A percentile compares a stretch with the other conserved stretches of the same genome.
phyloP scores from a whole-genome alignment of 2,797 vertebrate genomes.

The Chelon labrosus region DNA sequence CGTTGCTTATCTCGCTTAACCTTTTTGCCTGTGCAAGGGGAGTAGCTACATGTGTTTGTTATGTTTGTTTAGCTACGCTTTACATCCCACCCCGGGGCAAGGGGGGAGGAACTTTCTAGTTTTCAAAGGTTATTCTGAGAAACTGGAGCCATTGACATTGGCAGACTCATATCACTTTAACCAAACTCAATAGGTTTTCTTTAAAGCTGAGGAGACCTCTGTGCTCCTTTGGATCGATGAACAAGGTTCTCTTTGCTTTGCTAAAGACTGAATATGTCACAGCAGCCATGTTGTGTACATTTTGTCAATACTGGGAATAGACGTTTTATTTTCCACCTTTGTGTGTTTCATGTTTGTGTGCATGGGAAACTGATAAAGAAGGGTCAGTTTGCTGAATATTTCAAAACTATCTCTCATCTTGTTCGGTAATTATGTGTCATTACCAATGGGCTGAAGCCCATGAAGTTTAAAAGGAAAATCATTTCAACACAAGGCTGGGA shows the following conservation, averaged over 20 bases:
- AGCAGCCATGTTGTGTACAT: not conserved
- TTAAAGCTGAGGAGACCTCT: conserved; percentile 43
- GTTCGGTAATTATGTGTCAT: conserved; percentile 1
- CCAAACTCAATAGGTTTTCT: conserved; percentile 60
- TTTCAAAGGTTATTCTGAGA: conserved; percentile 59
- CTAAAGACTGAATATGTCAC: conserved; percentile 27
- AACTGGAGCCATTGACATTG: conserved; percentile 37
- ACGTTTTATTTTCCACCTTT: no score
- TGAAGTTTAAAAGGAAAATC: conserved; percentile 3
- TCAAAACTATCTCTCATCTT: conserved; percentile 7
- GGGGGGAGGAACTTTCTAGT: conserved; percentile 15
- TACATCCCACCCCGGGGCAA: conserved; percentile 26
- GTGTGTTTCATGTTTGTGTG: not conserved
- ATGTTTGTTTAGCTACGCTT: conserved; percentile 16
- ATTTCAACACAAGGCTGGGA: not conserved
- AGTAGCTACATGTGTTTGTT: conserved; percentile 33
- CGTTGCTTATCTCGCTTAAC: conserved; percentile 40
- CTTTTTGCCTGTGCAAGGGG: conserved; percentile 31
- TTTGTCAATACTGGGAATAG: not conserved
- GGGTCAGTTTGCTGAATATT: not conserved
- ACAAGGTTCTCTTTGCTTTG: conserved; percentile 26
- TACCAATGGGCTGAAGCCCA: not conserved
- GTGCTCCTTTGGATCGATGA: conserved; percentile 49
- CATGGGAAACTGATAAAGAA: not conserved
- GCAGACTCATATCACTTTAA: conserved; percentile 34